A percentile compares a stretch with the other conserved stretches of the same genome.
These are phyloP conservation scores for Apostichopus japonicus DNA, from an alignment of 35 echinoderm and acorn worm species.

Conservation along the genomic window DNA sequence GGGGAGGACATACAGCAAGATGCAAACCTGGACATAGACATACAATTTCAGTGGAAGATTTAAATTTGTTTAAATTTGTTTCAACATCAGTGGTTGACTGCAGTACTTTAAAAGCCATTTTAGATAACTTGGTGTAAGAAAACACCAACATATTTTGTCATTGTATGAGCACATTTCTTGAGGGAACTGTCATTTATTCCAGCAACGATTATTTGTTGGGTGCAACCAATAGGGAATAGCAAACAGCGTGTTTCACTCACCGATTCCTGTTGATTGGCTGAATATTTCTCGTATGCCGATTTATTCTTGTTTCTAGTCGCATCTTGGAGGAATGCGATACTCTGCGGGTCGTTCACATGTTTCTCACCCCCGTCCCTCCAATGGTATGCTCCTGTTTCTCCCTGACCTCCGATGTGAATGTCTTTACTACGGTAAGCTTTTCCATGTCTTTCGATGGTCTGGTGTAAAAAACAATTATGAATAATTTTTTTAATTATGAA, in stretches of 20 bases:
- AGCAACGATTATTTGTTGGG: too few relatives aligned
- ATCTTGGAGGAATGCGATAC: constrained; percentile 92
- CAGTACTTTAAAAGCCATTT: too few relatives aligned
- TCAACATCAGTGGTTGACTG: too few relatives aligned
- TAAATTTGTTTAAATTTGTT: too few relatives aligned
- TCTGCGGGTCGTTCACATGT: constrained; percentile 92
- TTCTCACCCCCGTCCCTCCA: constrained; percentile 99
- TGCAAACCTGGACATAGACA: too few relatives aligned
- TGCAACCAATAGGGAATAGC: neutral
- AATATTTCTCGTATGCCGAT: constrained; percentile 84
- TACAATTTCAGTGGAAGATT: too few relatives aligned
- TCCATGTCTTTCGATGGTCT: constrained; percentile 82
- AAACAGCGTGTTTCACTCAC: constrained; percentile 62
- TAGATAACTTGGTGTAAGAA: too few relatives aligned
- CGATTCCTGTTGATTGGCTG: constrained; percentile 77
- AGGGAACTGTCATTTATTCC: too few relatives aligned
- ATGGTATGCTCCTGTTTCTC: constrained; percentile 90
- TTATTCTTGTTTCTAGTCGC: constrained; percentile 85
- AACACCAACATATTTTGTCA: too few relatives aligned
- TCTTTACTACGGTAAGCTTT: constrained; percentile 63
- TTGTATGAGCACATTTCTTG: too few relatives aligned
- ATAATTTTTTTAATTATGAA: neutral
- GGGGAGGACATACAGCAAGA: too few relatives aligned
- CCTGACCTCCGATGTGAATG: constrained; percentile 56
- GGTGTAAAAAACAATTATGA: neutral